Base-by-base conservation (phyloP, 1,140 invertebrate genomes). In the Euglossa dilemma region DNA sequence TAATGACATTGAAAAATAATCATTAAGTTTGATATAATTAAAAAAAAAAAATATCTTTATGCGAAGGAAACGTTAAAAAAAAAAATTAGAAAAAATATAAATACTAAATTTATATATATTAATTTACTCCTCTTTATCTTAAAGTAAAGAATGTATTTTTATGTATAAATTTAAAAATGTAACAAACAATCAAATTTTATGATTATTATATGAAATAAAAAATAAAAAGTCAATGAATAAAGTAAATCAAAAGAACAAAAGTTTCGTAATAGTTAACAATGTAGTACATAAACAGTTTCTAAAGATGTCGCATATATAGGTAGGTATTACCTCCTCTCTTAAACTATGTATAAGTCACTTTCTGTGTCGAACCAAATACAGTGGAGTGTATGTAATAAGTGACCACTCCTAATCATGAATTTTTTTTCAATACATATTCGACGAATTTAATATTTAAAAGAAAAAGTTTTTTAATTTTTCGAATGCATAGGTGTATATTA, bases 361-460 rank as follows among this genome's bases (percentile, higher is more conserved):
- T 73, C 59, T 25, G 79, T 80, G 78, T 16, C 57, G 57, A 47
- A n/a, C 57, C 47, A 56, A 80, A 74, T 74, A 63, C 57, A 66
- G 79, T 57, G 79, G 47, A 23, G 71, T 66, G 43, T 83, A 23
- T 61, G 45, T 18, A 47, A 66, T 54, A 23, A 73, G 77, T 64
- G 73, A 83, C 80, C 77, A 73, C 80, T 82, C 64, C 72, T 70
- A 77, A 77, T 77, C 73, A 83, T 83, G 73, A 77, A 61, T 61
- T 54, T 54, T 66, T 66, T 47, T 76, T 12, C 0, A 67, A 50
- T 25, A 28, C 67, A 28, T 47, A 43, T 28, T 36, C 7, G 20
- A 56, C 20, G 54, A 67, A 20, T 25, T 64, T 23, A 66, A 43
- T 18, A 28, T 67, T n/a, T 7, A 23, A 36, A 16, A 25, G n/a